Conservation (phyloP, 2,113 vertebrate species). For the Oncorhynchus nerka region DNA sequence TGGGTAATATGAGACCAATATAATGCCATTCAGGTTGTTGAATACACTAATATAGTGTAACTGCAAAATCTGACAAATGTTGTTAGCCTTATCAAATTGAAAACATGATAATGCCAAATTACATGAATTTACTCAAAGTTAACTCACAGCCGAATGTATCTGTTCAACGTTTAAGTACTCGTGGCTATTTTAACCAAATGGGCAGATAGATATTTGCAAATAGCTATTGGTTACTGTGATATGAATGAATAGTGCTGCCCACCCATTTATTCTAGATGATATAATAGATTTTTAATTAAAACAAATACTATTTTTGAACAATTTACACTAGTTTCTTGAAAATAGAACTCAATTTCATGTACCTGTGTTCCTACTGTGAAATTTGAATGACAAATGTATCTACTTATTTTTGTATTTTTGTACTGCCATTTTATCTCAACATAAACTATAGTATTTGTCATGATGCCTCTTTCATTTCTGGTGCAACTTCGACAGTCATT, state of each 20-base stretch:
- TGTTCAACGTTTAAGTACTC: slow-evolving; percentile 13
- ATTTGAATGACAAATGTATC: slow-evolving; percentile 72
- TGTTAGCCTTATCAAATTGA: slow-evolving; percentile 32
- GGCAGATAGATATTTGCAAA: background rate
- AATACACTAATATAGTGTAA: slow-evolving; percentile 26
- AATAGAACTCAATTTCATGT: slow-evolving; percentile 63
- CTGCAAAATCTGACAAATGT: slow-evolving; percentile 29
- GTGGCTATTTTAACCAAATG: background rate
- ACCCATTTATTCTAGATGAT: background rate
- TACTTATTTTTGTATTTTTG: slow-evolving; percentile 86
- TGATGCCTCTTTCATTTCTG: slow-evolving; percentile 16
- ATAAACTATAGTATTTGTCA: slow-evolving; percentile 63
- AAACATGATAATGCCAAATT: slow-evolving; percentile 39
- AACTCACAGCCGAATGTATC: slow-evolving; percentile 23
- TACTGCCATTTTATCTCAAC: slow-evolving; percentile 69
- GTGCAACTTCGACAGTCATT: background rate
- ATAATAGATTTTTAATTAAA: background rate
- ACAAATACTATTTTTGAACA: background rate
- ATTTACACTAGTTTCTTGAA: slow-evolving; percentile 64
- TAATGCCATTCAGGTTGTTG: slow-evolving; percentile 45
- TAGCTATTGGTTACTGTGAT: slow-evolving; percentile 3
- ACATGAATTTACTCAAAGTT: background rate
- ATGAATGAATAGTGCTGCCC: background rate
- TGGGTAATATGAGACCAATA: slow-evolving; percentile 38
- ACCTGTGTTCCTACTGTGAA: slow-evolving; percentile 76